Evolutionary conservation across 2,113 vertebrate genomes (phyloP).

Genomic region (Calonectris borealis): DNA sequence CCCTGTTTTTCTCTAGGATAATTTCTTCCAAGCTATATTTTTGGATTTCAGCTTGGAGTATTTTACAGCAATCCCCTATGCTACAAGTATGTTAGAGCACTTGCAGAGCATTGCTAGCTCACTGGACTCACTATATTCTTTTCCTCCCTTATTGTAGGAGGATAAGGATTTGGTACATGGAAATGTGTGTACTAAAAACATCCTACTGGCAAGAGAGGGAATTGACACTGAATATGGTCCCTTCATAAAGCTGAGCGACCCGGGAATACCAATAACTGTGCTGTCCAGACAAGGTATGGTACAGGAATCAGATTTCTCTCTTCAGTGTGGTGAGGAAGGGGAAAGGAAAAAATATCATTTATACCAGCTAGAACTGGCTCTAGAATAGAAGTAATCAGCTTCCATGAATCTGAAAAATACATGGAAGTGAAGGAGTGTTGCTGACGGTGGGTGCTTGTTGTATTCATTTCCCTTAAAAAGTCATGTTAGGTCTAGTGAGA

Average conservation of each 20-base stretch:
- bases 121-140: background rate
- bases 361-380: background rate
- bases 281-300: constrained; percentile 87
- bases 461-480: background rate
- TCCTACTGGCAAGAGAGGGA: constrained; percentile 91
- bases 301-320: background rate
- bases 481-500: background rate
- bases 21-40: background rate
- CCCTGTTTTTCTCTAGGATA: background rate
- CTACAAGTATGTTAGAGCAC: background rate
- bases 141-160: constrained; percentile 75
- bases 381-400: background rate
- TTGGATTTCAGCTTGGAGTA: background rate
- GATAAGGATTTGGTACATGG: constrained; percentile 97
- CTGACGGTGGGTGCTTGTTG: background rate
- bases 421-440: background rate
- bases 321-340: background rate
- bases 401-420: background rate
- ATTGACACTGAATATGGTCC: constrained; percentile 83
- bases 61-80: background rate
- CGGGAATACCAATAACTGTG: constrained; percentile 92
- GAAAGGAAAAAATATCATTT: background rate
- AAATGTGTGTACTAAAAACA: constrained; percentile 95
- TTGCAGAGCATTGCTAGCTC: background rate
- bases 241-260: constrained; percentile 97